Evolutionary conservation across 2,797 vertebrate genomes (phyloP).

Genomic region (Megaceryle alcyon): DNA sequence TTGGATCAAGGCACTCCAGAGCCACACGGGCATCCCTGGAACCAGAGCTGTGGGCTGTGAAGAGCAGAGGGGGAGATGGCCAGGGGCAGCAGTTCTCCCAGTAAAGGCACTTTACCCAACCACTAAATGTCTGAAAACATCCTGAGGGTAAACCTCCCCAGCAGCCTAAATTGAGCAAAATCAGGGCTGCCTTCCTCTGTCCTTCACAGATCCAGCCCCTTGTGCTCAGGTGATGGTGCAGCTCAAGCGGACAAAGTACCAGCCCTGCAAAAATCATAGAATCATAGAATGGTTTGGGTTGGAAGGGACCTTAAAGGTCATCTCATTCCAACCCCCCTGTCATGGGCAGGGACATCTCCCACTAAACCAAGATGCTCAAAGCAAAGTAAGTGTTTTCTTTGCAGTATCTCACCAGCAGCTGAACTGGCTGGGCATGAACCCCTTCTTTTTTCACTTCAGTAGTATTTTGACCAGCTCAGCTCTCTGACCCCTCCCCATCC

Average conservation of each 20-base stretch:
- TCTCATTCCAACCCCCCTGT: no score
- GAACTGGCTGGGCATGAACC: not conserved
- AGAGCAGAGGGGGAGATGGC: fast-evolving
- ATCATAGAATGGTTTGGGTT: no score
- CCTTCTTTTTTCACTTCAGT: not conserved
- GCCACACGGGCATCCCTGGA: not conserved
- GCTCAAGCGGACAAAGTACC: not conserved
- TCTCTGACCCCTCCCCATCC: not conserved
- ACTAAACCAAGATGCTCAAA: no score
- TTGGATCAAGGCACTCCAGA: not conserved
- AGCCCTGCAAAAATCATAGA: not conserved
- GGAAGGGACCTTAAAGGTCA: no score
- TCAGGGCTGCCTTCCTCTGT: not conserved
- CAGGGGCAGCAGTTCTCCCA: not conserved
- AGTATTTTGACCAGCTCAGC: not conserved
- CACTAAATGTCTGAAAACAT: not conserved
- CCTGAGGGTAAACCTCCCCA: not conserved
- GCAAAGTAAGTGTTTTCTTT: not conserved
- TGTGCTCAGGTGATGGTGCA: not conserved
- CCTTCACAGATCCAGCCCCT: not conserved
- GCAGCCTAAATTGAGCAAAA: not conserved
- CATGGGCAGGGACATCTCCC: no score
- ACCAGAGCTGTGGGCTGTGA: not conserved
- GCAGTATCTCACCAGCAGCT: not conserved
- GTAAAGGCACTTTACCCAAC: not conserved